phyloP scores from a whole-genome alignment of 2,113 vertebrate genomes.

The Ailurus styani region DNA sequence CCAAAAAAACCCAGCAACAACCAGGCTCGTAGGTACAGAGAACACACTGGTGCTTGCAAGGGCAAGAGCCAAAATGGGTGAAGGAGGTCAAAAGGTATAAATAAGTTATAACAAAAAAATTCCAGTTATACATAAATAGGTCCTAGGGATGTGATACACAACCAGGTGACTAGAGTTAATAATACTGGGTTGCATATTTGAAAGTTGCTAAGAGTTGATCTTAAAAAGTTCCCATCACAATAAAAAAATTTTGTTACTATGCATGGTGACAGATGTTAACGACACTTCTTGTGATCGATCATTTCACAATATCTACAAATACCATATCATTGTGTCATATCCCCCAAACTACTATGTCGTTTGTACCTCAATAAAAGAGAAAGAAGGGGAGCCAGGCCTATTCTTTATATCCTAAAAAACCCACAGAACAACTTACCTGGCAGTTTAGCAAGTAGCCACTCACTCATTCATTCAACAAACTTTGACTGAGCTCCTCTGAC shows the following conservation, averaged over 20 bases:
- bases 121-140: background rate
- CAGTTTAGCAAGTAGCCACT: background rate
- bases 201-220: background rate
- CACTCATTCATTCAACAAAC: background rate
- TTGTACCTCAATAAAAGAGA: background rate
- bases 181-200: background rate
- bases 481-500: background rate
- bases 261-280: background rate
- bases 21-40: background rate
- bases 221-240: background rate
- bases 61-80: background rate
- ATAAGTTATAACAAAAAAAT: background rate
- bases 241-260: background rate
- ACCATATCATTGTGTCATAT: background rate
- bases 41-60: background rate
- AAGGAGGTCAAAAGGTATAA: background rate
- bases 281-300: background rate
- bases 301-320: background rate
- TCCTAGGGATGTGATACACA: background rate
- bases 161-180: background rate
- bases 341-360: background rate
- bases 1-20: background rate
- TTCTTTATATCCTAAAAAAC: background rate
- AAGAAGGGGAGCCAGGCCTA: background rate
- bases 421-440: background rate